Percentiles rank a stretch among this genome's conserved stretches.
phyloP scores from a whole-genome alignment of 2,113 vertebrate genomes.

The western clawed frog (Xenopus tropicalis) region DNA sequence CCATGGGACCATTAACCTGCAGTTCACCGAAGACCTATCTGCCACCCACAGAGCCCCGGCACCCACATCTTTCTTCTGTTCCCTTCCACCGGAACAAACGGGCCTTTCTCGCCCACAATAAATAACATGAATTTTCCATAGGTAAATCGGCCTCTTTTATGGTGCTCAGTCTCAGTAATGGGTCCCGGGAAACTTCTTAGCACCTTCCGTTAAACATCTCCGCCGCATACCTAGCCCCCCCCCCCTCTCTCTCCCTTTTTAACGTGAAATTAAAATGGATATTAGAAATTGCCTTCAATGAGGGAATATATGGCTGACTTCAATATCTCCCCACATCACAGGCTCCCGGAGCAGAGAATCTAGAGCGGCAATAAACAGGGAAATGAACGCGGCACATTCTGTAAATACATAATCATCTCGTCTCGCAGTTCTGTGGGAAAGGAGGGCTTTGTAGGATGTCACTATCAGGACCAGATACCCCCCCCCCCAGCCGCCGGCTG shows the following conservation, averaged over 20 bases:
- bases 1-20: neutral
- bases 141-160: neutral
- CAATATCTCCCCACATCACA: slow-evolving; percentile 7
- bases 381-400: slow-evolving; percentile 32
- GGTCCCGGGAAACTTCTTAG: neutral
- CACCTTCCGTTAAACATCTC: neutral
- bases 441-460: slow-evolving; percentile 38
- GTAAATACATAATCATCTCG: slow-evolving; percentile 33
- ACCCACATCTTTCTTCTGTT: neutral
- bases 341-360: slow-evolving; percentile 1
- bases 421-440: slow-evolving; percentile 24
- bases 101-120: neutral
- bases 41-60: neutral
- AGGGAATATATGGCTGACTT: neutral
- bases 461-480: slow-evolving; percentile 29
- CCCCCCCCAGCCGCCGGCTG: slow-evolving; percentile 2
- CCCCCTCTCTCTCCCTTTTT: too few relatives aligned
- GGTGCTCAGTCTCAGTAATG: neutral
- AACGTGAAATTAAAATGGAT: slow-evolving; percentile 15
- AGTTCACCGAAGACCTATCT: neutral
- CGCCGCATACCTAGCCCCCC: neutral
- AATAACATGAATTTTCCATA: neutral
- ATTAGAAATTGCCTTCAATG: slow-evolving; percentile 8
- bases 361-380: slow-evolving; percentile 15
- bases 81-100: neutral